Conservation (phyloP, 2,888 invertebrate genomes). For the Nezara viridula region DNA sequence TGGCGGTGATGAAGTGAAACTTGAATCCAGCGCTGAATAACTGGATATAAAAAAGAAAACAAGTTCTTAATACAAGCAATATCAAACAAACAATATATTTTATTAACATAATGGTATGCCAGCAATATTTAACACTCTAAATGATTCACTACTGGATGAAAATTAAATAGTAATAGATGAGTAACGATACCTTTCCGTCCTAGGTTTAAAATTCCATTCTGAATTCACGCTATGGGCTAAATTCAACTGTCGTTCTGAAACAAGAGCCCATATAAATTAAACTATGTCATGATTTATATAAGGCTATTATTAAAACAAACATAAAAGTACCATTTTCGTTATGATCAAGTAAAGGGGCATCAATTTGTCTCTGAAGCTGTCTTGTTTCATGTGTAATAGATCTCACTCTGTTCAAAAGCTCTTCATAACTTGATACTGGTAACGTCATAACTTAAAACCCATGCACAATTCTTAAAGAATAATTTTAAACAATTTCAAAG, state of each 20-base stretch:
- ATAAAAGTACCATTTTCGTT: slow-evolving; percentile 67
- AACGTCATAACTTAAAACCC: slow-evolving; percentile 71
- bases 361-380: slow-evolving; percentile 72
- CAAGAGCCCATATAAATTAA: neutral
- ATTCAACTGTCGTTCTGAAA: slow-evolving; percentile 63
- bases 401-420: slow-evolving; percentile 74
- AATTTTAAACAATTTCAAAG: neutral
- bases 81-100: neutral
- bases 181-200: slow-evolving; percentile 61
- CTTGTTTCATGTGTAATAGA: slow-evolving; percentile 74
- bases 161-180: neutral
- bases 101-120: neutral
- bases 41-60: slow-evolving; percentile 51
- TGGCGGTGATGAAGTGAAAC: slow-evolving; percentile 59
- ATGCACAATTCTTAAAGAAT: neutral
- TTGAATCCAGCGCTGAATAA: slow-evolving; percentile 61
- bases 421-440: slow-evolving; percentile 76
- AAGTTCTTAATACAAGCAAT: neutral
- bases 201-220: slow-evolving; percentile 63
- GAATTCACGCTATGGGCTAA: slow-evolving; percentile 58
- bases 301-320: neutral
- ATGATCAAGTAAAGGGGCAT: slow-evolving; percentile 69
- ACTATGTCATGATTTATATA: slow-evolving; percentile 26
- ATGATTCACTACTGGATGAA: neutral
- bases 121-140: neutral